These are phyloP conservation scores for Aurelia coerulea DNA, from an alignment of 30 jellyfish, hydroid and myxozoan species.

Conservation along the genomic window DNA sequence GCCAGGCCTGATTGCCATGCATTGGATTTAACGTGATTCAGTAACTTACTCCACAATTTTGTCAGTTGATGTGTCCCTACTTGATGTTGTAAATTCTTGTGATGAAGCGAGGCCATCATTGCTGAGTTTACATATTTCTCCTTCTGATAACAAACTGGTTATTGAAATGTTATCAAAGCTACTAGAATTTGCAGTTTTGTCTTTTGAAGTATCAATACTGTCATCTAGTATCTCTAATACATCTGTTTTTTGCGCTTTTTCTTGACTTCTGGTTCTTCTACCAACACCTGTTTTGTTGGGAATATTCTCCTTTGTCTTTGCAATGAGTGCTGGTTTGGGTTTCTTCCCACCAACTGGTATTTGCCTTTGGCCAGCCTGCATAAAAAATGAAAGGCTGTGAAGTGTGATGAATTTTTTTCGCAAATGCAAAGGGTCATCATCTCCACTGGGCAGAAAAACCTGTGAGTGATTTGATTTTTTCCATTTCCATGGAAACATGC, in stretches of 20 bases:
- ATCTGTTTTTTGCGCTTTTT: background rate
- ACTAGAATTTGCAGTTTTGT: slow-evolving; percentile 29
- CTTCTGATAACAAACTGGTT: slow-evolving; percentile 49
- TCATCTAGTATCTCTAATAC: slow-evolving; percentile 4
- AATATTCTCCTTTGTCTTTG: background rate
- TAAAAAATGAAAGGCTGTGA: background rate
- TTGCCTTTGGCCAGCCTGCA: slow-evolving; percentile 37
- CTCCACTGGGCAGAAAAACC: too few relatives aligned
- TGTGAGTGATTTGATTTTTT: too few relatives aligned
- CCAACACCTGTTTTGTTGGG: background rate
- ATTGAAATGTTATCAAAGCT: slow-evolving; percentile 61
- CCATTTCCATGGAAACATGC: too few relatives aligned
- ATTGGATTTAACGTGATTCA: background rate
- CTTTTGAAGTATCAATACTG: background rate
- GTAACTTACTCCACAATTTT: background rate
- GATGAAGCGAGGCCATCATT: slow-evolving; percentile 50
- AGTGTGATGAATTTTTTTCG: background rate
- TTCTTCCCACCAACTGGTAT: slow-evolving; percentile 46
- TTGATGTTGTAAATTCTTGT: slow-evolving; percentile 19
- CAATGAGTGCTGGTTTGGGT: background rate
- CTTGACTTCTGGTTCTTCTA: slow-evolving; percentile 37
- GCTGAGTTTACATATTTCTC: slow-evolving; percentile 46
- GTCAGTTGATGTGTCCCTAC: slow-evolving; percentile 14
- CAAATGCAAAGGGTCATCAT: too few relatives aligned
- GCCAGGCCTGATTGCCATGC: background rate